Percentiles rank a stretch among this genome's conserved stretches.
Conservation (phyloP, 2,888 invertebrate species). For the Hecatera dysodea region DNA sequence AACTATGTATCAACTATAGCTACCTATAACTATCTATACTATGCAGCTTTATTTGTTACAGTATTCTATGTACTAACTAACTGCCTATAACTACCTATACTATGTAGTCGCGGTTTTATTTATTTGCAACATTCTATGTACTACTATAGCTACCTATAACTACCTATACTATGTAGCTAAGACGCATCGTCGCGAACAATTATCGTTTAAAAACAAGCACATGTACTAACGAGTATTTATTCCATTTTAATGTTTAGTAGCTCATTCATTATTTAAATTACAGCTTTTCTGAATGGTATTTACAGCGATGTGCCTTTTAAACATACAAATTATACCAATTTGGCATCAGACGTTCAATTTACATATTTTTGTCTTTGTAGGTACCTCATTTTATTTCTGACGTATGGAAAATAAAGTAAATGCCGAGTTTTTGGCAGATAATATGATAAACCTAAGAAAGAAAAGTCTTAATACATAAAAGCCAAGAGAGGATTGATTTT, state of each 20-base stretch:
- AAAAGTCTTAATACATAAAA: background rate
- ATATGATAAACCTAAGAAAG: background rate
- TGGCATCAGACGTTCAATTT: conserved; percentile 41
- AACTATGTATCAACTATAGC: too few species aligned
- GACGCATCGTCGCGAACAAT: too few species aligned
- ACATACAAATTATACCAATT: conserved; percentile 52
- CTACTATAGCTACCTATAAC: too few species aligned
- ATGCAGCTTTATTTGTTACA: too few species aligned
- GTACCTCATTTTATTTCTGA: conserved; percentile 7
- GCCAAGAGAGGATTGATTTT: background rate
- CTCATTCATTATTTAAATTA: conserved; percentile 49
- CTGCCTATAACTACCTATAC: too few species aligned
- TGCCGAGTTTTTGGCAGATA: background rate
- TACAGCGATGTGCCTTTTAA: conserved; percentile 42
- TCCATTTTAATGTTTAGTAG: conserved; percentile 32
- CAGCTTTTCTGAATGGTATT: conserved; percentile 20
- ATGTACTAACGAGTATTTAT: conserved; percentile 33
- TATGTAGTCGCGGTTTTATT: too few species aligned
- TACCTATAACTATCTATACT: too few species aligned
- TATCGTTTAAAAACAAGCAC: conserved; percentile 31
- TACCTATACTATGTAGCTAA: too few species aligned
- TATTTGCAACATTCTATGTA: too few species aligned
- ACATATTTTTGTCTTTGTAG: conserved; percentile 35
- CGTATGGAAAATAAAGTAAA: conserved; percentile 4
- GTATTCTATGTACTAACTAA: too few species aligned